These are phyloP conservation scores for Engraulis encrasicolus DNA, from an alignment of 2,113 vertebrate species.

Conservation along the genomic window DNA sequence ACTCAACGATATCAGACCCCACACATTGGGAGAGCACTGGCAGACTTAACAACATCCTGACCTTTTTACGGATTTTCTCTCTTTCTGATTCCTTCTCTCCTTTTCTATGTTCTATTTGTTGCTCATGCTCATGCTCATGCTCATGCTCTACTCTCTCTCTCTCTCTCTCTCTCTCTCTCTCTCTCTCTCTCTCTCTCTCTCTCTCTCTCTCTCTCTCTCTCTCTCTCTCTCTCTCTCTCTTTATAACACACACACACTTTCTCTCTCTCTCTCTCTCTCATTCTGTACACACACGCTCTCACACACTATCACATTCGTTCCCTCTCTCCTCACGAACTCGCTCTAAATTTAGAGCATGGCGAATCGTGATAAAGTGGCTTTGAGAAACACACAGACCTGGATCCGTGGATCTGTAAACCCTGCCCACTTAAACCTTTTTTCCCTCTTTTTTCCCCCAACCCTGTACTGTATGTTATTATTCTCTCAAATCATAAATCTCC, in stretches of 20 bases:
- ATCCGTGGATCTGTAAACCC: conserved; percentile 38
- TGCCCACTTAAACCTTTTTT: background rate
- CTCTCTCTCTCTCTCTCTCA: conserved; percentile 38
- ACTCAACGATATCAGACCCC: background rate
- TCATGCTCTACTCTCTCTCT: background rate
- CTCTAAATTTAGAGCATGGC: conserved; percentile 70
- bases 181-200: conserved; percentile 33
- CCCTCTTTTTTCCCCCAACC: background rate
- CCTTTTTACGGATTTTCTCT: conserved; percentile 9
- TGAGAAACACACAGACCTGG: conserved; percentile 66
- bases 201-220: background rate
- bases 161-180: conserved; percentile 49
- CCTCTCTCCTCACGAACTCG: conserved; percentile 58
- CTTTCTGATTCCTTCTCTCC: background rate
- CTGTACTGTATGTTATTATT: background rate
- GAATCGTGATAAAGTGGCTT: conserved; percentile 55
- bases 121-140: background rate
- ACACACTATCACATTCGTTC: no score
- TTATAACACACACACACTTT: background rate
- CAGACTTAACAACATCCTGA: background rate
- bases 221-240: background rate
- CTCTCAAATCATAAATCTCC: no score
- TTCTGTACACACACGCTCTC: no score
- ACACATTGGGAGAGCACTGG: background rate
- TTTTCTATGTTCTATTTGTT: no score